Conservation (phyloP, 2,888 invertebrate genomes). For the Pseudococcus jackbeardsleyi region DNA sequence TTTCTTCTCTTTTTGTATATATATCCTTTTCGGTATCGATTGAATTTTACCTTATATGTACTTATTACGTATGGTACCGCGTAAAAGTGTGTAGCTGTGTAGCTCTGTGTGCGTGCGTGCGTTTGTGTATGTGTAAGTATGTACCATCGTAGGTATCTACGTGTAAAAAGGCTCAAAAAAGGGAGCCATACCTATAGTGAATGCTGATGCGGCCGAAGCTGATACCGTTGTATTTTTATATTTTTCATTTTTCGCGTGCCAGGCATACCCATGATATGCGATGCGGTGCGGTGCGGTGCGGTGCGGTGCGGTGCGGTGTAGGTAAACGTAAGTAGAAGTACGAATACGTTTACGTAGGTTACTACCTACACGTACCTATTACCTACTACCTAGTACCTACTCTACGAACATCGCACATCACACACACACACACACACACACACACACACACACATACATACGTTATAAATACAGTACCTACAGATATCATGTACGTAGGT, state of each 20-base stretch:
- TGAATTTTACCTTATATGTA: slow-evolving; percentile 61
- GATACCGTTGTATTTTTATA: neutral
- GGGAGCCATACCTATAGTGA: neutral
- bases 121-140: too few species aligned
- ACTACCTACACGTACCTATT: too few species aligned
- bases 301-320: too few species aligned
- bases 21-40: slow-evolving; percentile 60
- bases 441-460: too few species aligned
- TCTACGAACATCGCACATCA: too few species aligned
- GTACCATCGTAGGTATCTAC: neutral
- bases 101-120: neutral
- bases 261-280: neutral
- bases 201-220: neutral
- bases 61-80: neutral
- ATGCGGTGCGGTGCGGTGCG: too few species aligned
- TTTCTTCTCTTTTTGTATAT: slow-evolving; percentile 26
- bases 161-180: slow-evolving; percentile 6
- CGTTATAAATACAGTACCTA: too few species aligned
- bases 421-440: too few species aligned
- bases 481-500: too few species aligned
- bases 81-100: neutral
- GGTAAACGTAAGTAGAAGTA: too few species aligned
- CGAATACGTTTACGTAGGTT: too few species aligned
- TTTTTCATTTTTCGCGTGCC: slow-evolving; percentile 14
- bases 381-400: too few species aligned